Percentiles rank a stretch among this genome's conserved stretches.
These are phyloP conservation scores for Podarcis siculus DNA, from an alignment of 2,797 vertebrate genomes.

Conservation along the genomic window DNA sequence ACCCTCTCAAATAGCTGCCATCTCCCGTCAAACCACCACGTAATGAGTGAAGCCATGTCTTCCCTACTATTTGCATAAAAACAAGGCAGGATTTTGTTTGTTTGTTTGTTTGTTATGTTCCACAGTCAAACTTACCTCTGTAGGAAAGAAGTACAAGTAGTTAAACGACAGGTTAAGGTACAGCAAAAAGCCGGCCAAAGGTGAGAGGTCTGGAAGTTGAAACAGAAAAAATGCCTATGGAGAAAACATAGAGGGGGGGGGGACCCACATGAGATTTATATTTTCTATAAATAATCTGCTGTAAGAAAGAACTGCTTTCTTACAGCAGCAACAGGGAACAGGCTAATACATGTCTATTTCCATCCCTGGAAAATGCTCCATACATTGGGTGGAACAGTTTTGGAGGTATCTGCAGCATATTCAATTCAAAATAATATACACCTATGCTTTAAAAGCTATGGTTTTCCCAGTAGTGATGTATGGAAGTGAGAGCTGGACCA, in stretches of 20 bases:
- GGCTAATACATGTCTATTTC: no score
- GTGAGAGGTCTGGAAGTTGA: slow-evolving; percentile 10
- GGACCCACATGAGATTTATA: neutral
- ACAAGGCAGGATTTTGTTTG: neutral
- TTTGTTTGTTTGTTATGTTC: no score
- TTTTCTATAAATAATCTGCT: neutral
- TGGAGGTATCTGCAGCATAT: no score
- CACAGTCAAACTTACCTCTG: neutral
- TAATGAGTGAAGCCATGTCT: neutral
- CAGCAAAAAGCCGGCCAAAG: slow-evolving; percentile 14
- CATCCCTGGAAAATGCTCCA: no score
- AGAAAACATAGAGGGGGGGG: neutral
- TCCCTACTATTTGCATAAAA: neutral
- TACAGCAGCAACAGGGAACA: no score
- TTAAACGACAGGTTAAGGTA: slow-evolving; percentile 38
- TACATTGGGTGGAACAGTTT: no score
- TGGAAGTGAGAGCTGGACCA: no score
- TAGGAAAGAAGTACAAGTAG: slow-evolving; percentile 12
- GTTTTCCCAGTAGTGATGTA: no score
- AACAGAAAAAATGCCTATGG: slow-evolving; percentile 21
- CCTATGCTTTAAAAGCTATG: no score
- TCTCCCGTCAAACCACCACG: no score
- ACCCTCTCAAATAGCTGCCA: neutral
- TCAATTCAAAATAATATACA: no score
- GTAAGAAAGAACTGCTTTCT: neutral